A percentile compares a stretch with the other conserved stretches of the same genome.
These are phyloP conservation scores for Trachythela sp. DNA, from an alignment of 64 coral and sea anemone genomes.

Conservation along the genomic window DNA sequence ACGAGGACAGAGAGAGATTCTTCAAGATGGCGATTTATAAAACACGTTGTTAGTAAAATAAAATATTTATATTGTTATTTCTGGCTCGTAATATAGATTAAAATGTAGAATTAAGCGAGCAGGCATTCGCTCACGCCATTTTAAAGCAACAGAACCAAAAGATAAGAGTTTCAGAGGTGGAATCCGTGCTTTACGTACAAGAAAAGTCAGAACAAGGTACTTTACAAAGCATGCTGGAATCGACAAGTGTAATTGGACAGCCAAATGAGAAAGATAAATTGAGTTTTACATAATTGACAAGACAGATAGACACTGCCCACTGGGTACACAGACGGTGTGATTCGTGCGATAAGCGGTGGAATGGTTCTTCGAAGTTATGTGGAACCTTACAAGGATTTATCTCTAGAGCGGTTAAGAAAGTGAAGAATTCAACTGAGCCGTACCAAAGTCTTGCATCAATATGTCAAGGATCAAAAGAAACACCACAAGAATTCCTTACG, in stretches of 20 bases:
- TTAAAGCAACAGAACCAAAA: not conserved
- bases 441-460: constrained; percentile 36
- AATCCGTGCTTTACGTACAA: not conserved
- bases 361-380: constrained; percentile 40
- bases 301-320: constrained; percentile 39
- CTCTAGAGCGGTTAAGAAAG: no score
- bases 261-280: constrained; percentile 33
- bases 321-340: constrained; percentile 48
- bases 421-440: constrained; percentile 38
- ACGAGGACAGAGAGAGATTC: no score
- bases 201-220: not conserved
- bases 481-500: constrained; percentile 6
- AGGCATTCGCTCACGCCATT: not conserved
- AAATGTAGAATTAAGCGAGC: no score
- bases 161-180: not conserved
- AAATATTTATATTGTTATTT: no score
- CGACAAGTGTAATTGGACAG: constrained; percentile 35
- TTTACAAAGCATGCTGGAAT: not conserved
- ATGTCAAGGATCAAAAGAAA: not conserved
- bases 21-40: no score
- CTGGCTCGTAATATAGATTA: no score
- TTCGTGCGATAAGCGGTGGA: constrained; percentile 22
- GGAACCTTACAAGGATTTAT: constrained; percentile 25
- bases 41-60: no score
- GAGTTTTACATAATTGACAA: constrained; percentile 28